These are phyloP conservation scores for Beaufortia kweichowensis DNA, from an alignment of 2,113 vertebrate species.

Conservation along the genomic window DNA sequence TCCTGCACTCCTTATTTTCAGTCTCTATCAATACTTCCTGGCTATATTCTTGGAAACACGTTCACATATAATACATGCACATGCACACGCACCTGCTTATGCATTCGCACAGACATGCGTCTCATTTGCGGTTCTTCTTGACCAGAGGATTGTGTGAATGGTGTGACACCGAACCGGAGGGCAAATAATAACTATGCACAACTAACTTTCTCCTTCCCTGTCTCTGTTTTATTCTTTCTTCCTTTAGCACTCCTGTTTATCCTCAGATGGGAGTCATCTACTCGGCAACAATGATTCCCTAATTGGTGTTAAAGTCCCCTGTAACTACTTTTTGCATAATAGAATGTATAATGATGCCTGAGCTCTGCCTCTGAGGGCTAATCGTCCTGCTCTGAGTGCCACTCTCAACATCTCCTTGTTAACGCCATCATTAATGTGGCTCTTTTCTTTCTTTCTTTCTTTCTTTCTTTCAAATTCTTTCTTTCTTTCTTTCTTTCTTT, in stretches of 20 bases:
- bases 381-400: conserved; percentile 27
- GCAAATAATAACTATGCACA: conserved; percentile 17
- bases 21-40: not conserved
- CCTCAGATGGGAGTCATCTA: conserved; percentile 37
- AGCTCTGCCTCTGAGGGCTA: conserved; percentile 19
- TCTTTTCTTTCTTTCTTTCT: not conserved
- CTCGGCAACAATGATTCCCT: conserved; percentile 39
- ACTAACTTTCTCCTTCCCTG: conserved; percentile 7
- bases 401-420: conserved; percentile 27
- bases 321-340: conserved; percentile 43
- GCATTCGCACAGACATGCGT: not conserved
- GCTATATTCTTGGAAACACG: not conserved
- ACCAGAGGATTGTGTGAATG: conserved; percentile 17
- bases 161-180: not conserved
- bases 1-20: not conserved
- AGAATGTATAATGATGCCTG: conserved; percentile 33
- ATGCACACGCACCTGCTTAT: not conserved
- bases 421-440: conserved; percentile 27
- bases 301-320: conserved; percentile 42
- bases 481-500: not conserved
- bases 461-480: not conserved
- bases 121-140: conserved; percentile 39
- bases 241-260: not conserved
- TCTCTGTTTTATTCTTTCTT: not conserved
- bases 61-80: not conserved